Percentiles rank a stretch among this genome's conserved stretches.
These are phyloP conservation scores for Pteria penguin DNA, from an alignment of 2,888 invertebrate species.

Conservation along the genomic window DNA sequence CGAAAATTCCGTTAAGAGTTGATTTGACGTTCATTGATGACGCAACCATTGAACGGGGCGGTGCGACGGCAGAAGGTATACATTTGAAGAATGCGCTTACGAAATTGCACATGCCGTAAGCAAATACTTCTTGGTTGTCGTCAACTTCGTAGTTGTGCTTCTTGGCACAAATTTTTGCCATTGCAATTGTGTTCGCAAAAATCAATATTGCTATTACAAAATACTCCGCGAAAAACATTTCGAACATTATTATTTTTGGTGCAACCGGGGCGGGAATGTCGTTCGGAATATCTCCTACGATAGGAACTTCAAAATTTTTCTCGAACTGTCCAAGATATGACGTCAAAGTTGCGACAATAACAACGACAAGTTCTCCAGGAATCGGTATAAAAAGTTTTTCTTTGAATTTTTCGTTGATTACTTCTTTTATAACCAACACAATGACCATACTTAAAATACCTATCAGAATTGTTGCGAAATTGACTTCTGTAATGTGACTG, in stretches of 20 bases:
- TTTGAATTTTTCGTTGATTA: conserved; percentile 75
- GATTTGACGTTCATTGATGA: conserved; percentile 76
- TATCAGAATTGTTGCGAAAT: conserved; percentile 69
- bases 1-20: conserved; percentile 70
- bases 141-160: conserved; percentile 79
- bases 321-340: conserved; percentile 67
- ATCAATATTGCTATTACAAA: conserved; percentile 76
- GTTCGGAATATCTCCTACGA: conserved; percentile 71
- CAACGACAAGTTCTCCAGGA: conserved; percentile 78
- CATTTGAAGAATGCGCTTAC: conserved; percentile 79
- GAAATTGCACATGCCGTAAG: conserved; percentile 79
- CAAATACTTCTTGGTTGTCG: conserved; percentile 80
- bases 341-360: conserved; percentile 69
- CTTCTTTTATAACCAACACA: conserved; percentile 73
- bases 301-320: conserved; percentile 32
- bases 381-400: conserved; percentile 75
- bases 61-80: conserved; percentile 80
- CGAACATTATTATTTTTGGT: conserved; percentile 65
- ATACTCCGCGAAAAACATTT: conserved; percentile 69
- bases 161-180: conserved; percentile 80
- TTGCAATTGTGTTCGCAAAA: conserved; percentile 77
- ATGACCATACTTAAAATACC: conserved; percentile 63
- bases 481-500: conserved; percentile 58
- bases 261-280: conserved; percentile 71
- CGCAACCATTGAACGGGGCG: conserved; percentile 76